Conservation (phyloP, 1,140 invertebrate genomes). For the Probaryconus sp. region DNA sequence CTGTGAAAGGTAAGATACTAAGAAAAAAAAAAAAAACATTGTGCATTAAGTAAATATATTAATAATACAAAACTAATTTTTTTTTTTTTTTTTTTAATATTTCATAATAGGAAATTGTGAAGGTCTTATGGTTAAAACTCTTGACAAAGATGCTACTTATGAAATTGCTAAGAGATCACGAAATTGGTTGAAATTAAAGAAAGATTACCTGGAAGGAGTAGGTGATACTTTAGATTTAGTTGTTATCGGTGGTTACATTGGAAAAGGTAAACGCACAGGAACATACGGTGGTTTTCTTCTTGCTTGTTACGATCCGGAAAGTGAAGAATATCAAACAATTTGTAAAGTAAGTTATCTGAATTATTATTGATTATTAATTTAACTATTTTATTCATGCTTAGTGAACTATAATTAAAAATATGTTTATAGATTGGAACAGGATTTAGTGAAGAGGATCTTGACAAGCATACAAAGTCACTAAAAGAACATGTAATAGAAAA, state of each 20-base stretch:
- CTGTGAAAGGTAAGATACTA: constrained; percentile 92
- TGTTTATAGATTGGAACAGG: constrained; percentile 95
- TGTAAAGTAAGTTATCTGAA: constrained; percentile 85
- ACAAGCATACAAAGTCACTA: constrained; percentile 87
- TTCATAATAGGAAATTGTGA: constrained; percentile 93
- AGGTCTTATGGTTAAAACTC: constrained; percentile 99
- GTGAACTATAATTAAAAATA: constrained; percentile 3
- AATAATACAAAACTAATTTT: background rate
- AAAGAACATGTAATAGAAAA: constrained; percentile 86
- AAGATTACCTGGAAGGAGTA: constrained; percentile 97
- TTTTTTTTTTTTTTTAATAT: constrained; percentile 14
- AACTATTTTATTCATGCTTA: constrained; percentile 28
- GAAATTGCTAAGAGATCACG: constrained; percentile 98
- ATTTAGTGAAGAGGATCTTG: constrained; percentile 95
- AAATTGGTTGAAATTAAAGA: constrained; percentile 99
- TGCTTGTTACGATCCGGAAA: constrained; percentile 96
- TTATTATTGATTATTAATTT: constrained; percentile 10
- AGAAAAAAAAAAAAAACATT: too few relatives aligned
- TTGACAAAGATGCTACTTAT: constrained; percentile 95
- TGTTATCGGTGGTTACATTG: constrained; percentile 96
- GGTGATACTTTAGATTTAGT: constrained; percentile 97
- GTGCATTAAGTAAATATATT: constrained; percentile 5
- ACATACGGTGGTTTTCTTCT: constrained; percentile 97
- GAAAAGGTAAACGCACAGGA: constrained; percentile 96
- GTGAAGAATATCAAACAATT: constrained; percentile 95